phyloP scores from a whole-genome alignment of 2,888 invertebrate genomes.

The Leucophenga maculata region DNA sequence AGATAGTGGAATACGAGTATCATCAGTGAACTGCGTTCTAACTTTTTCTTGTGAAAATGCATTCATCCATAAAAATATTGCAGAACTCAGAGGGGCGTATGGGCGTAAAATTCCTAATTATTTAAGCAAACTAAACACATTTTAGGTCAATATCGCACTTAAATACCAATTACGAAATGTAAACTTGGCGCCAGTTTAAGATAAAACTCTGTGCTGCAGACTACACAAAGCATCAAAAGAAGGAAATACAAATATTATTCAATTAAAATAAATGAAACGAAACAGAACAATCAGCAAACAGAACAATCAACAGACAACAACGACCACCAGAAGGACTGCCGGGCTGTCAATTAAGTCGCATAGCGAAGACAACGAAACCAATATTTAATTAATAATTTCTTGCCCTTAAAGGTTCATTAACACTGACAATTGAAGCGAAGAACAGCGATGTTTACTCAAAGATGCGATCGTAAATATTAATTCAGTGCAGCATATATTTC shows the following conservation, averaged over 20 bases:
- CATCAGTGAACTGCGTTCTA: too few species aligned
- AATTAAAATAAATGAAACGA: conserved; percentile 15
- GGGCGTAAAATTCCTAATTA: too few species aligned
- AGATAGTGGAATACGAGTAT: too few species aligned
- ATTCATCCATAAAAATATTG: too few species aligned
- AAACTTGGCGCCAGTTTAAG: neutral
- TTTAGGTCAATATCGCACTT: neutral
- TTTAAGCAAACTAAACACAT: neutral
- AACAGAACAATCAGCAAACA: neutral
- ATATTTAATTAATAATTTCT: conserved; percentile 11
- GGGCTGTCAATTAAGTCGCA: conserved; percentile 9
- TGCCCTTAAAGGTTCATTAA: conserved; percentile 21
- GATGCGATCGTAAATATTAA: neutral
- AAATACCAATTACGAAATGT: too few species aligned
- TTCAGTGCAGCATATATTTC: too few species aligned
- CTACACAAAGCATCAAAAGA: too few species aligned
- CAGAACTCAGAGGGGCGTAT: too few species aligned
- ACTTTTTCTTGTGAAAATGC: too few species aligned
- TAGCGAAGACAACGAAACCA: neutral
- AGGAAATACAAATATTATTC: conserved; percentile 20
- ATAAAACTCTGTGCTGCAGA: neutral
- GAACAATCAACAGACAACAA: conserved; percentile 3
- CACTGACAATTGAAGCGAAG: neutral
- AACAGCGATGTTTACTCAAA: neutral
- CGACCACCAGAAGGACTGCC: neutral